Conservation (phyloP, 2,888 invertebrate species). For the Mesopsocus fuscifrons region DNA sequence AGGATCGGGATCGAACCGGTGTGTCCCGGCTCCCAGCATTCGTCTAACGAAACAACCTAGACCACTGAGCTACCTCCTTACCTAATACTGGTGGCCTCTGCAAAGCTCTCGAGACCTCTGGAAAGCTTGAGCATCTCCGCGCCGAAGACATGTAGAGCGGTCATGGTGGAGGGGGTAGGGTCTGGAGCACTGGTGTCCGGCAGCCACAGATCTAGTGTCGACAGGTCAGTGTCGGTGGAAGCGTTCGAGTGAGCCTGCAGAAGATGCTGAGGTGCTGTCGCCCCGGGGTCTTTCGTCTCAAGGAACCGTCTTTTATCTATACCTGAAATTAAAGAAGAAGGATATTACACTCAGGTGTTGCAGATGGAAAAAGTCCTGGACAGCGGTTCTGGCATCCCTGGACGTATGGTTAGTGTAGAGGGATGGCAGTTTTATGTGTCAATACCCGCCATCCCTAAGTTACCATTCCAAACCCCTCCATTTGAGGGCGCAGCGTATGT, state of each 20-base stretch:
- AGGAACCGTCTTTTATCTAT: constrained; percentile 49
- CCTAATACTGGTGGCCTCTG: neutral
- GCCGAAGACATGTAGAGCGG: constrained; percentile 68
- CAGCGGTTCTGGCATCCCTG: too few relatives aligned
- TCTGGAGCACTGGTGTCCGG: constrained; percentile 41
- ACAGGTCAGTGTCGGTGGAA: constrained; percentile 69
- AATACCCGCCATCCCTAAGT: too few relatives aligned
- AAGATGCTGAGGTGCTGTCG: constrained; percentile 31
- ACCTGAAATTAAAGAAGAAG: constrained; percentile 12
- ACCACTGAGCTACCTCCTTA: too few relatives aligned
- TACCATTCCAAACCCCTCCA: too few relatives aligned
- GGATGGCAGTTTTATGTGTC: too few relatives aligned
- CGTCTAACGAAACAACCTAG: too few relatives aligned
- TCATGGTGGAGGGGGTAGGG: constrained; percentile 63
- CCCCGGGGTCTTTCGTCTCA: constrained; percentile 21
- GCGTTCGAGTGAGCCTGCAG: constrained; percentile 37
- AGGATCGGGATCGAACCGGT: too few relatives aligned
- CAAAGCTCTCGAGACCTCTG: constrained; percentile 41
- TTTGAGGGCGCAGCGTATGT: too few relatives aligned
- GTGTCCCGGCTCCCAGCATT: too few relatives aligned
- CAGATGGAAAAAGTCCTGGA: too few relatives aligned
- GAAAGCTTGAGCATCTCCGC: constrained; percentile 73
- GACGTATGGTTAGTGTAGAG: too few relatives aligned
- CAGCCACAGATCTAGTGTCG: constrained; percentile 66
- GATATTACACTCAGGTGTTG: too few relatives aligned